phyloP scores from a whole-genome alignment of 2,888 invertebrate genomes.

The Gibbula magus region DNA sequence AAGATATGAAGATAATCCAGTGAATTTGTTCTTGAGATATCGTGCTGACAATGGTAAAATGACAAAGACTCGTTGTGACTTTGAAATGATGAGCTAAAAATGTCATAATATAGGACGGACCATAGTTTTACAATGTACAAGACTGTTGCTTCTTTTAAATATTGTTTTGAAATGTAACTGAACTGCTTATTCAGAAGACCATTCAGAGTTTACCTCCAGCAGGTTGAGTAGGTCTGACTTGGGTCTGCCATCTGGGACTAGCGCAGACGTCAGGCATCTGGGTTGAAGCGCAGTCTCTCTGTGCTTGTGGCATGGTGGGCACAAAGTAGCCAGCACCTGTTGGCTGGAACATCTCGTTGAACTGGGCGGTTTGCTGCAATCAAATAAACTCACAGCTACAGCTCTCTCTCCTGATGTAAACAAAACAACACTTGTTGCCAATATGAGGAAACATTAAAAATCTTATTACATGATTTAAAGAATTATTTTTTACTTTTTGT shows the following conservation, averaged over 20 bases:
- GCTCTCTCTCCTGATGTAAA: no score
- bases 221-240: constrained; percentile 52
- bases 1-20: no score
- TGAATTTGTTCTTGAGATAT: no score
- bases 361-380: constrained; percentile 51
- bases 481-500: background rate
- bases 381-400: no score
- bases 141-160: no score
- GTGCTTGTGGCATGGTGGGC: constrained; percentile 87
- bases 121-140: background rate
- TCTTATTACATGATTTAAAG: background rate
- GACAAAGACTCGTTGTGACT: no score
- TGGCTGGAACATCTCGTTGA: constrained; percentile 86
- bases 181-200: no score
- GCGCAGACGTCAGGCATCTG: constrained; percentile 94
- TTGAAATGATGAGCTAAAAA: no score
- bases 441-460: no score
- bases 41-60: no score
- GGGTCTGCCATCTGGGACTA: constrained; percentile 56
- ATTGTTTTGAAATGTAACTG: background rate
- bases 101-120: background rate
- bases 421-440: no score
- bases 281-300: constrained; percentile 86
- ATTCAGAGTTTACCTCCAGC: constrained; percentile 50
- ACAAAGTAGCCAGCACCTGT: constrained; percentile 85